Conservation (phyloP, 2,888 invertebrate species). For the Apotomis turbidana region DNA sequence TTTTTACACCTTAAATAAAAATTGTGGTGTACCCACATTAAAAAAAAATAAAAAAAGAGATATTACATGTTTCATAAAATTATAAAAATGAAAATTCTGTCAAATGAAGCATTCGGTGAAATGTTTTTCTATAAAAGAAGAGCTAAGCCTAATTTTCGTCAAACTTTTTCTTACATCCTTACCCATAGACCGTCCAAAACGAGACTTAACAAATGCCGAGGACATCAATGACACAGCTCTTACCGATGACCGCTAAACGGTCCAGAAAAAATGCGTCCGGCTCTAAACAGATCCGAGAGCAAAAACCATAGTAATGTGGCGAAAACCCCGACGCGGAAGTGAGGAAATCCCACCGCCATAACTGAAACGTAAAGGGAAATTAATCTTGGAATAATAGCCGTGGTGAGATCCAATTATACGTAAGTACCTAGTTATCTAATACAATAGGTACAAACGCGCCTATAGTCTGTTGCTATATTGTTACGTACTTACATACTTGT, state of each 20-base stretch:
- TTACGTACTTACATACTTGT: not conserved
- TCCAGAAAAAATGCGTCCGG: conserved; percentile 50
- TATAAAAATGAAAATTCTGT: too few relatives aligned
- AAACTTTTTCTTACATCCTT: too few relatives aligned
- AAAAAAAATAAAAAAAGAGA: too few relatives aligned
- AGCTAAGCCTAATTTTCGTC: too few relatives aligned
- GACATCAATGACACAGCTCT: conserved; percentile 1
- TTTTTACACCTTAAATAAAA: too few relatives aligned
- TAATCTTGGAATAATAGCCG: conserved; percentile 24
- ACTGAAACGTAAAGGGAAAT: conserved; percentile 32
- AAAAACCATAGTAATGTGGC: conserved; percentile 50
- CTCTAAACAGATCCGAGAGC: conserved; percentile 46
- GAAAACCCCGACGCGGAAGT: conserved; percentile 61
- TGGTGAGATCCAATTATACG: conserved; percentile 26
- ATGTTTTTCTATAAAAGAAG: too few relatives aligned
- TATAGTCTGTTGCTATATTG: not conserved
- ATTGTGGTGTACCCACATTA: too few relatives aligned
- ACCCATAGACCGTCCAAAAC: not conserved
- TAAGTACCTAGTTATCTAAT: conserved; percentile 11
- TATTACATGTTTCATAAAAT: too few relatives aligned
- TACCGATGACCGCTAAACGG: conserved; percentile 12
- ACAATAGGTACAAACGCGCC: not conserved
- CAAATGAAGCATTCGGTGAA: too few relatives aligned
- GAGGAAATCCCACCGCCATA: conserved; percentile 57
- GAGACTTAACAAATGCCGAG: conserved; percentile 5